phyloP scores from a whole-genome alignment of 2,113 vertebrate species.

The Platichthys stellatus region DNA sequence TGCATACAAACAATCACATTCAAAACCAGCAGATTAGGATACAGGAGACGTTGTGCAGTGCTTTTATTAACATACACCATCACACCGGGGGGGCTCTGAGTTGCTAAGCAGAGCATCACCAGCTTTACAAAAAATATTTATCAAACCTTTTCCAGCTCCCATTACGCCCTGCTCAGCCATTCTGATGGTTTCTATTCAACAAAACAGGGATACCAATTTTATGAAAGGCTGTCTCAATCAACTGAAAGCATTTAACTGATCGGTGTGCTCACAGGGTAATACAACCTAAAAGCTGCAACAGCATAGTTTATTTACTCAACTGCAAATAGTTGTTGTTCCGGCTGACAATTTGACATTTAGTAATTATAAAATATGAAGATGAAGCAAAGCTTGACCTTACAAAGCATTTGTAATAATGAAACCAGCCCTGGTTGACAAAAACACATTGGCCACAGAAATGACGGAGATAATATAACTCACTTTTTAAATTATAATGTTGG shows the following conservation, averaged over 20 bases:
- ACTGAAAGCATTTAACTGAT: background rate
- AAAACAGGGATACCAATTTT: constrained; percentile 38
- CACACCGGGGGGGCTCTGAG: constrained; percentile 53
- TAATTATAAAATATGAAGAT: background rate
- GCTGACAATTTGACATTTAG: no score
- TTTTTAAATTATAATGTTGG: no score
- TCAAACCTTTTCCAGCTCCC: constrained; percentile 54
- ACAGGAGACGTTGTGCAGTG: constrained; percentile 53
- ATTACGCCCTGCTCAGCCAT: constrained; percentile 24
- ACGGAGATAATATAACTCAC: no score
- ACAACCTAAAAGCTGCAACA: no score
- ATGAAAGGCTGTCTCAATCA: constrained; percentile 19
- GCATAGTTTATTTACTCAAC: no score
- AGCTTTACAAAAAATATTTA: constrained; percentile 60
- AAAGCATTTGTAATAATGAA: no score
- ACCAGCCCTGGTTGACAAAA: no score
- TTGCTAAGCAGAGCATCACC: constrained; percentile 63
- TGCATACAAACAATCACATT: constrained; percentile 10
- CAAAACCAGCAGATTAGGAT: constrained; percentile 63
- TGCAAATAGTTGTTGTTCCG: no score
- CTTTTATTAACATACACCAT: constrained; percentile 77
- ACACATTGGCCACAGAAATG: no score
- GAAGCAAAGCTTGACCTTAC: background rate
- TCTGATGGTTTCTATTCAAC: constrained; percentile 3
- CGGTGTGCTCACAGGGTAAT: background rate